Evolutionary conservation across 2,113 vertebrate species (phyloP), one percentile per base, ranked within the genome.

Genomic region (Ailurus styani): DNA sequence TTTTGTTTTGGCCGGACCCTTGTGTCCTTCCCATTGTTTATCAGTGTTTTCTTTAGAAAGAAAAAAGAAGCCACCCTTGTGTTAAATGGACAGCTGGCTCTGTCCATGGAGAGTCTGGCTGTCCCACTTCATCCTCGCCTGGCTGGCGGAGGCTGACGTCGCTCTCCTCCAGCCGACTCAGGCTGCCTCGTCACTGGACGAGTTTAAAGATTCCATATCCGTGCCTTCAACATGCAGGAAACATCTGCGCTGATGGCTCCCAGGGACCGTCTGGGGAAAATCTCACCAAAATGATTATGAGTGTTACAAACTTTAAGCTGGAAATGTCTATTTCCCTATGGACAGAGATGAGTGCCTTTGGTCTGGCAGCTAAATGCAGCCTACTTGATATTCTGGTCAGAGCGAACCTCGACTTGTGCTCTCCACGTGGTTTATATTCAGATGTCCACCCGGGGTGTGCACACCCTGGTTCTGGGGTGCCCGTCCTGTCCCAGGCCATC

Each of bases 301-400:
- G 7, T 47, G 92, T 93, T 90, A 45, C 29, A 85, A 37, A 96
- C 66, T 60, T 78, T 70, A 34, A 62, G 37, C 86, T 87, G 89
- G 79, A 97, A 96, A 40, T 52, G 54, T 18, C 3, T n/a, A 86
- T 93, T 92, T 93, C 37, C 27, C 37, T 27, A 5, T 18, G 40
- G 29, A 17, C 52, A 66, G 40, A 84, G 29, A 57, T 15, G 47
- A 91, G 45, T 57, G 75, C 34, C 82, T 84, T 70, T 37, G 57
- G 70, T 60, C 72, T 91, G 54, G 47, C 0, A 7, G 40, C 72
- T 77, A 25, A 50, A 45, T 70, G 54, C 45, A 6, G 11, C 55
- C 88, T 96, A 25, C 75, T 82, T 86, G 64, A 87, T 54, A 77
- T 92, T 82, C 96, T 34, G 42, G 50, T 82, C 88, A 75, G 18